Percentiles rank a stretch among this genome's conserved stretches.
phyloP scores from a whole-genome alignment of 2,888 invertebrate genomes.

The Parnassius mnemosyne region DNA sequence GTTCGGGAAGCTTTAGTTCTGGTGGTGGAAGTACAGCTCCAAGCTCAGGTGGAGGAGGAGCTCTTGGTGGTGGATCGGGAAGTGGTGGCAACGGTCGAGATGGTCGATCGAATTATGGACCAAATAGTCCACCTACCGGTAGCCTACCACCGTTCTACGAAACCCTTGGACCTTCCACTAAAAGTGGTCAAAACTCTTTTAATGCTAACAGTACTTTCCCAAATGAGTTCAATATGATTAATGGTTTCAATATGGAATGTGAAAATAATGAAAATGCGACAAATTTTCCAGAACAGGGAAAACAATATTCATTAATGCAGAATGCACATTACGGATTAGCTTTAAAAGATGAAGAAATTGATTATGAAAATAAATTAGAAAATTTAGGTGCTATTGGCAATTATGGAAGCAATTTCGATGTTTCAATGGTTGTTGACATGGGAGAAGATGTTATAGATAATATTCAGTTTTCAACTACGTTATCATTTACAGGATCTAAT shows the following conservation, averaged over 20 bases:
- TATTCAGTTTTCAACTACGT: constrained; percentile 89
- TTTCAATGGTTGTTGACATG: constrained; percentile 92
- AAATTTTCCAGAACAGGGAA: constrained; percentile 79
- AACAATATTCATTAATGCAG: constrained; percentile 89
- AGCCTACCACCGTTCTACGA: constrained; percentile 94
- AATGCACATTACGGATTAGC: constrained; percentile 90
- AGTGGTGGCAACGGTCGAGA: constrained; percentile 90
- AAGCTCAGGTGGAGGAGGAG: constrained; percentile 81
- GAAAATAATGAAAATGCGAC: constrained; percentile 83
- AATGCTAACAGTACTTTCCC: constrained; percentile 84
- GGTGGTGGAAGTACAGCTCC: constrained; percentile 79
- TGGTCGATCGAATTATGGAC: constrained; percentile 92
- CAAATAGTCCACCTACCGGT: constrained; percentile 92
- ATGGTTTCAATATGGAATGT: constrained; percentile 88
- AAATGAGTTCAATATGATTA: constrained; percentile 85
- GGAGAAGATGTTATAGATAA: constrained; percentile 89
- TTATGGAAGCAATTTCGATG: constrained; percentile 84
- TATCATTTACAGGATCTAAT: constrained; percentile 89
- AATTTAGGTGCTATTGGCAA: constrained; percentile 83
- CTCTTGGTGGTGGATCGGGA: constrained; percentile 85
- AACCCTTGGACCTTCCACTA: constrained; percentile 83
- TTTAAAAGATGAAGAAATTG: constrained; percentile 90
- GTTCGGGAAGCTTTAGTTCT: constrained; percentile 77
- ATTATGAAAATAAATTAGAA: constrained; percentile 88
- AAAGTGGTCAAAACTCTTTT: constrained; percentile 88